These are phyloP conservation scores for Brachycybe producta DNA, from an alignment of 2,888 invertebrate genomes.

Conservation along the genomic window DNA sequence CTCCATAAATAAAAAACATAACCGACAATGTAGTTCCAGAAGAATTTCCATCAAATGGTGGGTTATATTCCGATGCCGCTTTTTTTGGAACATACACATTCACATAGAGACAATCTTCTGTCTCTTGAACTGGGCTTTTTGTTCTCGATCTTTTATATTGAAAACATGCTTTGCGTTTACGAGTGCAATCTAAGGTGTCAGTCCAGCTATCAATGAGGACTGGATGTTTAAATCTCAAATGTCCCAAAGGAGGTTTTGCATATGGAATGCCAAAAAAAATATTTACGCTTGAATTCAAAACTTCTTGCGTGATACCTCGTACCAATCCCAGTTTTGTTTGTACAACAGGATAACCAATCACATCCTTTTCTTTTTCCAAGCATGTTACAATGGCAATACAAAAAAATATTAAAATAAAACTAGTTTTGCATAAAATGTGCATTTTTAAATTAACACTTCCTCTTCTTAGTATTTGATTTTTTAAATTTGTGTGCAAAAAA, in stretches of 20 bases:
- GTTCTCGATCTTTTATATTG: conserved; percentile 92
- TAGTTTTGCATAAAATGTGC: too few relatives aligned
- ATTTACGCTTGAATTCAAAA: conserved; percentile 72
- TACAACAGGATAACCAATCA: conserved; percentile 43
- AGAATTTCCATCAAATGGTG: background rate
- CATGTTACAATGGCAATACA: too few relatives aligned
- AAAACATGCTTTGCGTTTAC: conserved; percentile 71
- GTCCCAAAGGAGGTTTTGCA: conserved; percentile 73
- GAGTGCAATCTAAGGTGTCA: conserved; percentile 65
- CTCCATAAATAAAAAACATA: conserved; percentile 75
- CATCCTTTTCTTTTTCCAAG: too few relatives aligned
- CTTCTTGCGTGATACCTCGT: conserved; percentile 63
- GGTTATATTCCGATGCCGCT: too few relatives aligned
- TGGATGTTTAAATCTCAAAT: conserved; percentile 67
- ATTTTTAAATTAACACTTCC: too few relatives aligned
- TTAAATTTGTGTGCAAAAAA: too few relatives aligned
- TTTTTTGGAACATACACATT: conserved; percentile 21
- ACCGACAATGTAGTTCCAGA: background rate
- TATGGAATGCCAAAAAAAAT: conserved; percentile 81
- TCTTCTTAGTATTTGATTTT: too few relatives aligned
- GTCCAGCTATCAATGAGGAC: conserved; percentile 78
- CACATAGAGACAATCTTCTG: conserved; percentile 82
- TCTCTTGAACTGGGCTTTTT: conserved; percentile 88
- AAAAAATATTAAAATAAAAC: too few relatives aligned
- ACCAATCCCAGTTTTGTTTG: conserved; percentile 70